phyloP scores from a whole-genome alignment of 92 coral and sea anemone species.

The Virgularia gustaviana region DNA sequence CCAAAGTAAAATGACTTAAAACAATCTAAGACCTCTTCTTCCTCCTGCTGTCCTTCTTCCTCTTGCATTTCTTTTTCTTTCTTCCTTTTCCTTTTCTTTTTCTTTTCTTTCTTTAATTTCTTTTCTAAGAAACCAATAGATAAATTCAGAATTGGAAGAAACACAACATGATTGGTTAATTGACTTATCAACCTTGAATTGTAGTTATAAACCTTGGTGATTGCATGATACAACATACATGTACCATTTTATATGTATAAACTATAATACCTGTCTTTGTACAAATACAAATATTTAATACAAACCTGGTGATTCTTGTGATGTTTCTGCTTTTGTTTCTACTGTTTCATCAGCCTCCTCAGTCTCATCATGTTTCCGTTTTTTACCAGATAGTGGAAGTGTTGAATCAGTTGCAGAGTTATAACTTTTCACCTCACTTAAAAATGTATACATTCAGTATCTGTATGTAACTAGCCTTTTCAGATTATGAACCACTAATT shows the following conservation, averaged over 20 bases:
- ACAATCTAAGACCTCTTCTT: conserved; percentile 4
- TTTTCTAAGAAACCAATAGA: no score
- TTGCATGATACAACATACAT: no score
- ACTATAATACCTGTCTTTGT: not conserved
- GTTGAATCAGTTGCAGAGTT: conserved; percentile 91
- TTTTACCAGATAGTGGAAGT: conserved; percentile 63
- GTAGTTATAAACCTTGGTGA: no score
- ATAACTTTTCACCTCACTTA: conserved; percentile 82
- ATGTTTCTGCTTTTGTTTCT: conserved; percentile 13
- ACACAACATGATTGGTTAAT: no score
- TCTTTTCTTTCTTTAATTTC: no score
- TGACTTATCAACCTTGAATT: no score
- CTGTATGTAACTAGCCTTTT: not conserved
- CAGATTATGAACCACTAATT: not conserved
- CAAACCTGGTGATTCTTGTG: not conserved
- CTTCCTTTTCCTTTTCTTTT: conserved; percentile 63
- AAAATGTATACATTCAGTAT: not conserved
- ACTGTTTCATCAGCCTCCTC: conserved; percentile 44
- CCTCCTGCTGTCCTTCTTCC: conserved; percentile 58
- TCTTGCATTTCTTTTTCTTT: conserved; percentile 78
- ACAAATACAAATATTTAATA: not conserved
- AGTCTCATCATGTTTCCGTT: conserved; percentile 70
- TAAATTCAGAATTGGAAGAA: no score
- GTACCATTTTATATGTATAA: not conserved
- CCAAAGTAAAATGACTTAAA: not conserved